A percentile compares a stretch with the other conserved stretches of the same genome.
These are phyloP conservation scores for Mizuhopecten yessoensis DNA, from an alignment of 1,140 invertebrate genomes.

Conservation along the genomic window DNA sequence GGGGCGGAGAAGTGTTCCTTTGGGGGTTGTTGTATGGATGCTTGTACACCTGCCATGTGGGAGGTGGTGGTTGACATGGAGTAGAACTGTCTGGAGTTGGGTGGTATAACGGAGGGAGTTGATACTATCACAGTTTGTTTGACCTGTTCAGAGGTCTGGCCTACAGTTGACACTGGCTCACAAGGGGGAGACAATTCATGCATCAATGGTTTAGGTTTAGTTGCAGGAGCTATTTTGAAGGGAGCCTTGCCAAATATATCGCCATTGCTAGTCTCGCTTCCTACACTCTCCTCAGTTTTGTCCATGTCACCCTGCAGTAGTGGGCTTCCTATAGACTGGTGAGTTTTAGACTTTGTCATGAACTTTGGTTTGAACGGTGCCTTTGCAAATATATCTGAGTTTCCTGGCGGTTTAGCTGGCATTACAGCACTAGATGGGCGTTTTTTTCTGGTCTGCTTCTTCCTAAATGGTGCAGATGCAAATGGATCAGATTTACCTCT, in stretches of 20 bases:
- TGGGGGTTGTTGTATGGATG: neutral
- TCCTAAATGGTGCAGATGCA: constrained; percentile 81
- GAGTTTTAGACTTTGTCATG: constrained; percentile 59
- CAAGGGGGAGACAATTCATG: constrained; percentile 23
- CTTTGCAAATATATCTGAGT: constrained; percentile 71
- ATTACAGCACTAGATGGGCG: constrained; percentile 60
- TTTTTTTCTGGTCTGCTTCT: constrained; percentile 72
- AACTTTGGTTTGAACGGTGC: constrained; percentile 70
- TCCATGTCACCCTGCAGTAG: constrained; percentile 49
- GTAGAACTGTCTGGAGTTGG: constrained; percentile 30
- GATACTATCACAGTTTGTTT: constrained; percentile 28
- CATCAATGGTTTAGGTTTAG: neutral
- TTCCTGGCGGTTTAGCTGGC: constrained; percentile 56
- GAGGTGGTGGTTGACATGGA: neutral
- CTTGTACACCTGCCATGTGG: neutral
- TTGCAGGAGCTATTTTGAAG: neutral
- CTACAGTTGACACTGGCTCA: neutral
- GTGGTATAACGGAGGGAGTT: constrained; percentile 11
- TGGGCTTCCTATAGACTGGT: constrained; percentile 59
- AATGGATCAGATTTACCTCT: constrained; percentile 77
- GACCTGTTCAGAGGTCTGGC: neutral
- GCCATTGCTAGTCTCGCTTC: neutral
- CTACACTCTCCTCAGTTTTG: neutral
- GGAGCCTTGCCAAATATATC: constrained; percentile 54
- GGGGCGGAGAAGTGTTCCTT: constrained; percentile 59